Percentiles rank a stretch among this genome's conserved stretches.
Evolutionary conservation across 2,888 invertebrate genomes (phyloP).

Genomic region (Dynastes maya): DNA sequence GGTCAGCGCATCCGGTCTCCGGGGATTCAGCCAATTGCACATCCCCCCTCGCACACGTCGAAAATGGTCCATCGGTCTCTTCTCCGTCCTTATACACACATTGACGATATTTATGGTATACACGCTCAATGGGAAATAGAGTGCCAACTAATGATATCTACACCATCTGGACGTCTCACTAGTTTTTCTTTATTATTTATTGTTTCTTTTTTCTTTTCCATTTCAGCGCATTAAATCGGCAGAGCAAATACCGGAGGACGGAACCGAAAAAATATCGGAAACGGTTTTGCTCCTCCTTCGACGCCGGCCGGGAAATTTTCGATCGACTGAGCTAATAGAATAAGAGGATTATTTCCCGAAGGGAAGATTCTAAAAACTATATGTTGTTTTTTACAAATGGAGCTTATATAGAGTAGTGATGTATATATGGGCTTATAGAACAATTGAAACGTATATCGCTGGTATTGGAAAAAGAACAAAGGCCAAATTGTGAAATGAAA

Average conservation of each 20-base stretch:
- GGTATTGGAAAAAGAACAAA: too few relatives aligned
- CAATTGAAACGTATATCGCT: too few relatives aligned
- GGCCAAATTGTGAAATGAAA: too few relatives aligned
- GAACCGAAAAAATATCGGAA: neutral
- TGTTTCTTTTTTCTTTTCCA: constrained; percentile 26
- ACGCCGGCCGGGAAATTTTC: neutral
- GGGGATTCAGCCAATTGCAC: constrained; percentile 57
- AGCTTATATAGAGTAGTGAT: neutral
- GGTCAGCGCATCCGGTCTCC: constrained; percentile 58
- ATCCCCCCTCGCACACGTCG: constrained; percentile 31
- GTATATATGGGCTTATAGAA: too few relatives aligned
- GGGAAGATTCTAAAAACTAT: neutral
- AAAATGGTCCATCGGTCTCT: constrained; percentile 43
- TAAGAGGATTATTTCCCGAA: neutral
- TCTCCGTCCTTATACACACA: constrained; percentile 20
- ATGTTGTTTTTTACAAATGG: constrained; percentile 8
- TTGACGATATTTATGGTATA: constrained; percentile 41
- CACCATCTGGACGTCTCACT: constrained; percentile 39
- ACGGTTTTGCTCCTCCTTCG: neutral
- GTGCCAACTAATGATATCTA: constrained; percentile 44
- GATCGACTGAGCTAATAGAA: neutral
- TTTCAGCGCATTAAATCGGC: constrained; percentile 36
- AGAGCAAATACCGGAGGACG: neutral
- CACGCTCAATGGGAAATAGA: constrained; percentile 43
- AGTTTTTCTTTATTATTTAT: constrained; percentile 44